Conservation (phyloP, 37 sponge, comb jelly and placozoan genomes). For the Tethya wilhelma region DNA sequence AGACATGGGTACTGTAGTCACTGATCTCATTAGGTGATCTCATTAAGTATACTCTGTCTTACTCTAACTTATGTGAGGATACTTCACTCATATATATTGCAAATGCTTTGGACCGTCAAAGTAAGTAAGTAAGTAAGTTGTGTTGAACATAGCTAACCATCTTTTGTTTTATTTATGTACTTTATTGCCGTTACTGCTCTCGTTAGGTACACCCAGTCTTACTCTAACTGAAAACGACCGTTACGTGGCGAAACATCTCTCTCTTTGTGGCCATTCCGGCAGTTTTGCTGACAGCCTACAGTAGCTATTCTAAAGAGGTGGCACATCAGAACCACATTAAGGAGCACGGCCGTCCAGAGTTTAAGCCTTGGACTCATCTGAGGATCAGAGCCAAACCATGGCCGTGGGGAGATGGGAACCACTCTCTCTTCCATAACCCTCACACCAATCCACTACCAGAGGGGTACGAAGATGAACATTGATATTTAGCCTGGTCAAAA, state of each 20-base stretch:
- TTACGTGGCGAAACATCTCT: constrained; percentile 74
- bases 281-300: constrained; percentile 24
- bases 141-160: too few relatives aligned
- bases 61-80: too few relatives aligned
- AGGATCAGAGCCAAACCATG: constrained; percentile 86
- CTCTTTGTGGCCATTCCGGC: constrained; percentile 83
- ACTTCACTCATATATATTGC: too few relatives aligned
- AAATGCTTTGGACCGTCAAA: too few relatives aligned
- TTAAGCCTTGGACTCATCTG: constrained; percentile 75
- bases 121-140: too few relatives aligned
- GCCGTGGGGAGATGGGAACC: constrained; percentile 96
- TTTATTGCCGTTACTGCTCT: too few relatives aligned
- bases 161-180: too few relatives aligned
- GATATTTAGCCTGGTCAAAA: too few relatives aligned
- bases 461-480: constrained; percentile 81
- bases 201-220: too few relatives aligned
- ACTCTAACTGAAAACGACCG: constrained; percentile 37
- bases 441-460: constrained; percentile 86
- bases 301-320: constrained; percentile 60
- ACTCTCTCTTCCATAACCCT: constrained; percentile 83
- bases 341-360: constrained; percentile 79
- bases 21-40: too few relatives aligned
- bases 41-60: too few relatives aligned
- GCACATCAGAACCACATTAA: constrained; percentile 69
- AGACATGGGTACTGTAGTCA: too few relatives aligned